phyloP scores from a whole-genome alignment of 2,113 vertebrate genomes.

The Cichladusa arquata region DNA sequence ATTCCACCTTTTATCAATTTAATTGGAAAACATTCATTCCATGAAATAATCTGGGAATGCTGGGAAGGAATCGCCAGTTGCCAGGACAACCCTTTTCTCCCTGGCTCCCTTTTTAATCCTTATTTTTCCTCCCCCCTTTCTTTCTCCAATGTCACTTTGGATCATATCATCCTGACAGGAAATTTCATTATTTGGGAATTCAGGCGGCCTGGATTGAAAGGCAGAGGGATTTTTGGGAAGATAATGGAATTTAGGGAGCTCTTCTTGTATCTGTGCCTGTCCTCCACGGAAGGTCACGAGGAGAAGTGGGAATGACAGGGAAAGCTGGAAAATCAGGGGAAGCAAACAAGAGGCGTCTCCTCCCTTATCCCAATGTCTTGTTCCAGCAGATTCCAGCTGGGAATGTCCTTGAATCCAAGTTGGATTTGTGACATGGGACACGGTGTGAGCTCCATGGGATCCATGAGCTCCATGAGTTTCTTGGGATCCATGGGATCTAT shows the following conservation, averaged over 20 bases:
- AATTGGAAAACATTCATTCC: slow-evolving; percentile 12
- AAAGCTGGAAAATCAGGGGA: background rate
- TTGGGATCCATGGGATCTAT: background rate
- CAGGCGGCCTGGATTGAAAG: background rate
- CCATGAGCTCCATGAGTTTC: background rate
- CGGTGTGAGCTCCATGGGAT: too few relatives aligned
- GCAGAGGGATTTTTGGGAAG: background rate
- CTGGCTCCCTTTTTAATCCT: background rate
- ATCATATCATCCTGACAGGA: slow-evolving; percentile 34
- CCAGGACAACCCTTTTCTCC: background rate
- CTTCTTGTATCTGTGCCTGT: background rate
- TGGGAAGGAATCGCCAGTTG: slow-evolving; percentile 12
- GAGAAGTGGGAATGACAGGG: background rate
- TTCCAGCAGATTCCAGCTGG: background rate
- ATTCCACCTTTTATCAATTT: background rate
- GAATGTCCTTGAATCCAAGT: background rate
- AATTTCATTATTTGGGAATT: slow-evolving; percentile 19
- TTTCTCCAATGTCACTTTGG: slow-evolving; percentile 33
- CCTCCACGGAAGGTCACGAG: background rate
- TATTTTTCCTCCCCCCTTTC: background rate
- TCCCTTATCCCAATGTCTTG: background rate
- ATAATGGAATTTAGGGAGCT: background rate
- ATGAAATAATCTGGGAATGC: background rate
- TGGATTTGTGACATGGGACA: background rate
- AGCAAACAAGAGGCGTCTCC: fast-evolving